phyloP scores from a whole-genome alignment of 2,113 vertebrate species.

The Antidorcas marsupialis region DNA sequence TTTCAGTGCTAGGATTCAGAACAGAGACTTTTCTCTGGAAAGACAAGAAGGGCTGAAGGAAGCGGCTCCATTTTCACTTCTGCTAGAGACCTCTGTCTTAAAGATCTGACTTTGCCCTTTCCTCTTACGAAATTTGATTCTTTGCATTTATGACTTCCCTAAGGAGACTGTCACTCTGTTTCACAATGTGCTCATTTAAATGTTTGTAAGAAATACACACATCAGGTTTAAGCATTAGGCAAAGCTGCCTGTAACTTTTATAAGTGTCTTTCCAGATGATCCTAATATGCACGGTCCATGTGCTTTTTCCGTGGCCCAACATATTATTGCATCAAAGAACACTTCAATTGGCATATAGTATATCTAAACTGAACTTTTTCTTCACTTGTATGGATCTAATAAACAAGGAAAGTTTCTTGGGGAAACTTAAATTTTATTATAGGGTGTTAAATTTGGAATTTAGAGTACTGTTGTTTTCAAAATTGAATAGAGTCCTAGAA shows the following conservation, averaged over 20 bases:
- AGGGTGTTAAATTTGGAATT: background rate
- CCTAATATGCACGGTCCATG: background rate
- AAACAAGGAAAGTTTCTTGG: background rate
- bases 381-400: background rate
- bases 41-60: background rate
- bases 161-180: background rate
- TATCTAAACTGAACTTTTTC: background rate
- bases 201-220: background rate
- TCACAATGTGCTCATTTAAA: background rate
- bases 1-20: background rate
- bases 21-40: background rate
- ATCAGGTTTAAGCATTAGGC: background rate
- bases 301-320: background rate
- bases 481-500: background rate
- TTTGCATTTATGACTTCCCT: conserved; percentile 1
- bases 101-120: background rate
- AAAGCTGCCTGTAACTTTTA: background rate
- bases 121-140: background rate
- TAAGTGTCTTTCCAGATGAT: background rate
- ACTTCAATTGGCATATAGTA: background rate
- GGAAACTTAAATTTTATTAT: background rate
- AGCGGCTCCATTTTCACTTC: background rate
- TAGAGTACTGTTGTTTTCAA: background rate
- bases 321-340: background rate
- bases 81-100: background rate